These are phyloP conservation scores for Tridacna crocea DNA, from an alignment of 2,888 invertebrate species.

Conservation along the genomic window DNA sequence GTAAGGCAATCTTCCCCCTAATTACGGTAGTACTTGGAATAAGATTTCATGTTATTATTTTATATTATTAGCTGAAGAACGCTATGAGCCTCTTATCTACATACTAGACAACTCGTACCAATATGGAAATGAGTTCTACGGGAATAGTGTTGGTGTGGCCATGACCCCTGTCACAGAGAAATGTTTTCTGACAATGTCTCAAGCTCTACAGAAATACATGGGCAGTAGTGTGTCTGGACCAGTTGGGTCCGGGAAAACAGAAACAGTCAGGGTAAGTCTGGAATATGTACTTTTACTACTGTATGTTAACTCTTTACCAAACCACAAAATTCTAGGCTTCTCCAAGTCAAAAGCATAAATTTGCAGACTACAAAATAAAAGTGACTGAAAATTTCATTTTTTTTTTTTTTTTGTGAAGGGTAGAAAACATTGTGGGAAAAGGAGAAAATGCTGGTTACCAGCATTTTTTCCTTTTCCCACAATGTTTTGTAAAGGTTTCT, in stretches of 20 bases:
- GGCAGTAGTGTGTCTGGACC: slow-evolving; percentile 80
- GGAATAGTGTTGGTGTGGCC: slow-evolving; percentile 78
- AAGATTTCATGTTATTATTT: background rate
- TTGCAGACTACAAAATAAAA: no score
- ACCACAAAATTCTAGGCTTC: no score
- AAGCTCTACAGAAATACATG: slow-evolving; percentile 78
- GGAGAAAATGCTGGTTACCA: background rate
- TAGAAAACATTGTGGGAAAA: no score
- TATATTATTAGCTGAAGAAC: slow-evolving; percentile 71
- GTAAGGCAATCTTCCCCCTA: no score
- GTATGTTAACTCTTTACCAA: background rate
- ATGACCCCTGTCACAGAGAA: slow-evolving; percentile 82
- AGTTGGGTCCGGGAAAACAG: slow-evolving; percentile 82
- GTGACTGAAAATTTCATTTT: no score
- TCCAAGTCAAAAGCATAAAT: no score
- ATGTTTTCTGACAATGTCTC: slow-evolving; percentile 82
- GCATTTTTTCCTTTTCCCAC: background rate
- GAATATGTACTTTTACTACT: background rate
- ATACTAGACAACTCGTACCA: slow-evolving; percentile 80
- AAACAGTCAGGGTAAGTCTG: slow-evolving; percentile 80
- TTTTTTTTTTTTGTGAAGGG: no score
- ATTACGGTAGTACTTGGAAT: no score
- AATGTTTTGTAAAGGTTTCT: background rate
- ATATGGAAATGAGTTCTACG: slow-evolving; percentile 84
- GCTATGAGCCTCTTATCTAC: slow-evolving; percentile 77